phyloP scores from a whole-genome alignment of 1,140 invertebrate genomes.

The Aphelinus certus region DNA sequence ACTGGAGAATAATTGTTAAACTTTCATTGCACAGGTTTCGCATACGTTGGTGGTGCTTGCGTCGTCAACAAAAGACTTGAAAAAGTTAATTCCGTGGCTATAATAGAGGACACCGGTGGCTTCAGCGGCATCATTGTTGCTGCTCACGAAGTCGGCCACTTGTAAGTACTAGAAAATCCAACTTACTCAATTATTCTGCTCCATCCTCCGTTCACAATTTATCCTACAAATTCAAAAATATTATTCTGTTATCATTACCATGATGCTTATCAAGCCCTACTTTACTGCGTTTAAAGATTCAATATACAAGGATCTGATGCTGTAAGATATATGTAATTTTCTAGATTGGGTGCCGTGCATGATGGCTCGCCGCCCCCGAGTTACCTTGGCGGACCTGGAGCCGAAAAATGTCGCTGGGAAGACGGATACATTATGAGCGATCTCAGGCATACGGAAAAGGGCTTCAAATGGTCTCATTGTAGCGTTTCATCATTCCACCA shows the following conservation, averaged over 20 bases:
- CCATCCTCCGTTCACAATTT: no score
- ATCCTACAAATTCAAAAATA: no score
- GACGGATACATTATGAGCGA: slow-evolving; percentile 97
- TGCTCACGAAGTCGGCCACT: slow-evolving; percentile 94
- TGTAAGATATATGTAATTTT: no score
- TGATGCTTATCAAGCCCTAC: no score
- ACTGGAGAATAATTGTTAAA: slow-evolving; percentile 32
- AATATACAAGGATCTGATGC: no score
- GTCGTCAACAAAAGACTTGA: slow-evolving; percentile 94
- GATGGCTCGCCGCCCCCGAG: slow-evolving; percentile 94
- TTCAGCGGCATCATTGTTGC: slow-evolving; percentile 96
- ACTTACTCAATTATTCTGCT: no score
- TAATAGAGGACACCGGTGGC: slow-evolving; percentile 95
- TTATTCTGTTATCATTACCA: no score
- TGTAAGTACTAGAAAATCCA: slow-evolving; percentile 76
- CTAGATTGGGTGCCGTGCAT: slow-evolving; percentile 90
- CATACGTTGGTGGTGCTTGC: slow-evolving; percentile 94
- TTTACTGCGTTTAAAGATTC: no score
- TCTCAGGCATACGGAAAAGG: slow-evolving; percentile 91
- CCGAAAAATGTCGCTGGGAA: slow-evolving; percentile 94
- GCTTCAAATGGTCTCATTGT: slow-evolving; percentile 94
- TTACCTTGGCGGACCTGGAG: slow-evolving; percentile 93
- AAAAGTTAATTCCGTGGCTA: slow-evolving; percentile 96
- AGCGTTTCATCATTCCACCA: slow-evolving; percentile 95
- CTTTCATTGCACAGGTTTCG: slow-evolving; percentile 77